Conservation (phyloP, 2,113 vertebrate species). For the Neogale vison region DNA sequence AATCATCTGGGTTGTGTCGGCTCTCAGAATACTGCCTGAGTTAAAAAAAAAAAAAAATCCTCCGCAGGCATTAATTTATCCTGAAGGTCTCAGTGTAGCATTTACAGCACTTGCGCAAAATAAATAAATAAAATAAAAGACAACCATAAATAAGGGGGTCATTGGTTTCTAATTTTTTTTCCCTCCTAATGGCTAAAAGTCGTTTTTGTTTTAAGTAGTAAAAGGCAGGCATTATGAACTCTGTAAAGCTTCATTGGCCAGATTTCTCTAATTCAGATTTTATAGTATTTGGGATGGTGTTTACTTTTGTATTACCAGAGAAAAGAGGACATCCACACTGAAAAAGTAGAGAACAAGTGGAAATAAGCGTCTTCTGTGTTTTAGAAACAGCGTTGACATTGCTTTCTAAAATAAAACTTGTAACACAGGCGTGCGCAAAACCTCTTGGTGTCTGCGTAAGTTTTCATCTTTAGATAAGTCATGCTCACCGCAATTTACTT, state of each 20-base stretch:
- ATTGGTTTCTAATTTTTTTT: not conserved
- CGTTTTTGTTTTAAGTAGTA: not conserved
- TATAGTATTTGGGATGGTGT: not conserved
- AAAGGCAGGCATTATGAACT: not conserved
- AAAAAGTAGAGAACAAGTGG: not conserved
- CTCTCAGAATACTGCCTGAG: not conserved
- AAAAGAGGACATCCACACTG: not conserved
- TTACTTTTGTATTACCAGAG: not conserved
- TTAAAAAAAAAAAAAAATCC: not conserved
- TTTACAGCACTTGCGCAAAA: not conserved
- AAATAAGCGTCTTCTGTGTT: not conserved
- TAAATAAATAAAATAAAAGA: not conserved
- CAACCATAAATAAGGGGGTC: not conserved
- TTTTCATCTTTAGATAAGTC: constrained; percentile 56
- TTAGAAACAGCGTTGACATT: not conserved
- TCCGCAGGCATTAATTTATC: not conserved
- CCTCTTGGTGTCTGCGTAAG: not conserved
- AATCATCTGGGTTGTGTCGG: constrained; percentile 62
- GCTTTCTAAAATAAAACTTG: constrained; percentile 36
- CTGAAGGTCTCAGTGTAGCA: not conserved
- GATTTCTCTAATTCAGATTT: constrained; percentile 27
- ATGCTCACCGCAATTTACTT: constrained; percentile 13
- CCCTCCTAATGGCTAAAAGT: not conserved
- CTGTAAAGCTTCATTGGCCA: not conserved
- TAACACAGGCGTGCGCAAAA: not conserved